Base-by-base conservation (phyloP, 2,888 invertebrate species). In the Podabrus alpinus region DNA sequence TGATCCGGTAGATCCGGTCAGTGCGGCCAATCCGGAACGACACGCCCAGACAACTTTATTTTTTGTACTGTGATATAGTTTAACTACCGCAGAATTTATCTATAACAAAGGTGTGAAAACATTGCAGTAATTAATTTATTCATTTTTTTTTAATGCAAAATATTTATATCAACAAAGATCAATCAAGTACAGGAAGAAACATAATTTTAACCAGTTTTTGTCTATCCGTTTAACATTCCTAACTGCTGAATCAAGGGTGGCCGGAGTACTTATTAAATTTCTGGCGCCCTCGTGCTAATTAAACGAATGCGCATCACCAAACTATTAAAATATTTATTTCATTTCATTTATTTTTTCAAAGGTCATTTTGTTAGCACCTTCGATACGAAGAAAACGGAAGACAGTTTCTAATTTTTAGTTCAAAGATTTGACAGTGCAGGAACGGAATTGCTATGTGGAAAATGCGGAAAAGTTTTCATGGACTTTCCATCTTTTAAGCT, bases 1-100 rank as follows among this genome's bases (percentile, higher is more conserved):
- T 85, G 86, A 86, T 86, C 86, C 85, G 84, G 85, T 80, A 85
- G 83, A 86, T 86, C 86, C 86, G 86, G 86, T 85, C 84, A 80
- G 80, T 80, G 76, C 84, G 81, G 84, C 85, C 85, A 85, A 85
- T 85, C 85, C 83, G 81, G 80, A 82, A 79, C 81, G 85, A 83
- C 85, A 86, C 86, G 85, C 85, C 86, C 85, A 84, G 82, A 76
- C 80, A 77, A 73, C 80, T 80, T 81, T 80, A 74, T 77, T 76
- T 21, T 68, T 74, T 69, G 69, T 72, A 74, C 70, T 72, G 19
- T 24, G 71, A 71, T 68, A 72, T 72, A 19, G 64, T 71, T 64
- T 62, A 21, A 70, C 59, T 21, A 64, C 64, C 70, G 29, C 70
- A 70, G 64, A 70, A 70, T 70, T 64, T 64, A 70, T 70, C 45